Evolutionary conservation across 2,797 vertebrate genomes (phyloP).

Genomic region (Linurgus olivaceus): DNA sequence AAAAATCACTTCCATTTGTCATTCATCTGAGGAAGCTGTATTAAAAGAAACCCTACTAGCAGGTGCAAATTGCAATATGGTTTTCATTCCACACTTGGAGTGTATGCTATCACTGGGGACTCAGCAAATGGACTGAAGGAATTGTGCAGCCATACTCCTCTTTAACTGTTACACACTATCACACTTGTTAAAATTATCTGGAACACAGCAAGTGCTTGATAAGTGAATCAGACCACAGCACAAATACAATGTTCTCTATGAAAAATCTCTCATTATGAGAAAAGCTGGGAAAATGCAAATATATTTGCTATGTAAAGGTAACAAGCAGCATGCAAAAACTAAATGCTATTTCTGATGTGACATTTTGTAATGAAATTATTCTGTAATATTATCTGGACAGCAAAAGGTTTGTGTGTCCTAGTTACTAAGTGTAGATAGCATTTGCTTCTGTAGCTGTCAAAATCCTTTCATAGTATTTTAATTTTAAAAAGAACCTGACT

Average conservation of each 20-base stretch:
- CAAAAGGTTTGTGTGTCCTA: conserved; percentile 10
- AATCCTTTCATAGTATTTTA: conserved; percentile 39
- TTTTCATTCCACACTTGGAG: not conserved
- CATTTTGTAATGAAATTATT: conserved; percentile 23
- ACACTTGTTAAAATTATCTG: conserved; percentile 41
- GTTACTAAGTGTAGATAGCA: not conserved
- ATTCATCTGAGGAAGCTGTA: conserved; percentile 56
- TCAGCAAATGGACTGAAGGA: not conserved
- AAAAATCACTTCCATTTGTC: not conserved
- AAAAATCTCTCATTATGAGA: not conserved
- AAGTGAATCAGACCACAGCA: not conserved
- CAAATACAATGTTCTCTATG: conserved; percentile 7
- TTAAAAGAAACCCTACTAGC: conserved; percentile 13
- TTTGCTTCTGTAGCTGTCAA: conserved; percentile 1
- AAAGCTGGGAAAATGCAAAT: conserved; percentile 8
- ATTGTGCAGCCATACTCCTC: not conserved
- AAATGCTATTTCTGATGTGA: conserved; percentile 5
- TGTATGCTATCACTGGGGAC: not conserved
- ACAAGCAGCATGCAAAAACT: not conserved
- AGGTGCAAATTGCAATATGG: not conserved
- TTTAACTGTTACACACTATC: not conserved
- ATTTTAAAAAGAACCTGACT: conserved; percentile 41
- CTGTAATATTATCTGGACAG: not conserved
- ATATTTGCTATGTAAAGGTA: not conserved
- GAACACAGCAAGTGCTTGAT: not conserved